Base-by-base conservation (phyloP, 2,113 vertebrate species). In the Meleagris gallopavo region DNA sequence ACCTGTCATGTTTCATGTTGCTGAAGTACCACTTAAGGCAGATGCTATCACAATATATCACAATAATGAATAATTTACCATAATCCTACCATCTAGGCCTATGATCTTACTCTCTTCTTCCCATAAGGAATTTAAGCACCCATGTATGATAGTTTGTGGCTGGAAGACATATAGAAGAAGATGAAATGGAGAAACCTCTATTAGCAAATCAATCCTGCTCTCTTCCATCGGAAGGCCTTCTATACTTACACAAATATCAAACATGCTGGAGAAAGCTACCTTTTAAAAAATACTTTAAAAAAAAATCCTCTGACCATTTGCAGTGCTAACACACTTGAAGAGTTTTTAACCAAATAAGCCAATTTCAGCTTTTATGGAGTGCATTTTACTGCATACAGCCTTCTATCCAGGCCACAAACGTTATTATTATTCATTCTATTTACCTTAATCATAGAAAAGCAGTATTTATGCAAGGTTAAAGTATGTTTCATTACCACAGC, bases 381-480 rank as follows among this genome's bases (percentile, higher is more conserved):
- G 32, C 41, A 21, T 86, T 93, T 93, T 82, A 29, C 30, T 81
- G 38, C 41, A 65, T n/a, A 18, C 12, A 45, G 8, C 45, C 22
- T 88, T 82, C 43, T 45, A 85, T 73, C 24, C 19, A 90, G 30
- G 36, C 21, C 57, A 61, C 74, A 57, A 64, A 20, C 45, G 9
- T n/a, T 54, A 14, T 82, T 78, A 71, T 55, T 91, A 76, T 83
- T 91, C 34, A 71, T 88, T 83, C 36, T 77, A n/a, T 75, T 93
- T 85, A 77, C 52, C 54, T 77, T 78, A 69, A 60, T 38, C 21
- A 46, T 52, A 83, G 65, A 30, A 75, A 78, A 72, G 36, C 45
- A 74, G 13, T 48, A 46, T 7, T 71, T 43, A 40, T 65, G 13
- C 76, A 80, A 83, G 41, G 58, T 90, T 93, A 81, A 88, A 86